A percentile compares a stretch with the other conserved stretches of the same genome.
phyloP scores from a whole-genome alignment of 2,888 invertebrate species.

The Ceriagrion tenellum region DNA sequence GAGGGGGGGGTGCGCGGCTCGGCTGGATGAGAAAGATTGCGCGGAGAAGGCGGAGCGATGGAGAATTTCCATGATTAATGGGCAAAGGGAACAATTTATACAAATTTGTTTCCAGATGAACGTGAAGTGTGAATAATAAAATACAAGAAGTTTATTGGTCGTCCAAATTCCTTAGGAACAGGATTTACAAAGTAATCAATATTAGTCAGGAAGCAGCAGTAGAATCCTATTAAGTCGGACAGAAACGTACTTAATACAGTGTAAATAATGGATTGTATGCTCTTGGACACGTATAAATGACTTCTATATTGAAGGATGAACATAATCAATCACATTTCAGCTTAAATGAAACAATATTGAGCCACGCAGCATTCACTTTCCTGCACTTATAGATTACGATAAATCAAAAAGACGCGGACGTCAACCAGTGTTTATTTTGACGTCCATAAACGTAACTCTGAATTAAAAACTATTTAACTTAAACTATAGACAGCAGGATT shows the following conservation, averaged over 20 bases:
- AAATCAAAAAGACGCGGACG: no score
- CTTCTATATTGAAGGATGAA: background rate
- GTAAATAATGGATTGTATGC: background rate
- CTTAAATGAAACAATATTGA: background rate
- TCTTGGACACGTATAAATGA: background rate
- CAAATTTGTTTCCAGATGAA: conserved; percentile 44
- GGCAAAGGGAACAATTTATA: conserved; percentile 55
- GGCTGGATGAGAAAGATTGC: conserved; percentile 54
- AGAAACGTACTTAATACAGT: background rate
- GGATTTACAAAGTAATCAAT: background rate
- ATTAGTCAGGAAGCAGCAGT: background rate
- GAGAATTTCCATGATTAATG: conserved; percentile 65
- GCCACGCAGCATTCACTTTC: background rate
- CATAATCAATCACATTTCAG: background rate
- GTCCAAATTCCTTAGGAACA: background rate
- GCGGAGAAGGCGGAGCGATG: conserved; percentile 31
- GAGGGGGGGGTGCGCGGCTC: background rate
- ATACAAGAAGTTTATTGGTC: conserved; percentile 53
- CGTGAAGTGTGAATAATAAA: conserved; percentile 36
- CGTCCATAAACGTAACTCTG: no score
- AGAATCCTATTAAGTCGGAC: background rate
- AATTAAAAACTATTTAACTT: no score
- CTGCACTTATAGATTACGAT: background rate
- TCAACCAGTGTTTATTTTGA: no score
- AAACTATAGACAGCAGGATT: no score